Evolutionary conservation across 2,888 invertebrate genomes (phyloP).

Genomic region (Kuschelorhynchus macadamiae): DNA sequence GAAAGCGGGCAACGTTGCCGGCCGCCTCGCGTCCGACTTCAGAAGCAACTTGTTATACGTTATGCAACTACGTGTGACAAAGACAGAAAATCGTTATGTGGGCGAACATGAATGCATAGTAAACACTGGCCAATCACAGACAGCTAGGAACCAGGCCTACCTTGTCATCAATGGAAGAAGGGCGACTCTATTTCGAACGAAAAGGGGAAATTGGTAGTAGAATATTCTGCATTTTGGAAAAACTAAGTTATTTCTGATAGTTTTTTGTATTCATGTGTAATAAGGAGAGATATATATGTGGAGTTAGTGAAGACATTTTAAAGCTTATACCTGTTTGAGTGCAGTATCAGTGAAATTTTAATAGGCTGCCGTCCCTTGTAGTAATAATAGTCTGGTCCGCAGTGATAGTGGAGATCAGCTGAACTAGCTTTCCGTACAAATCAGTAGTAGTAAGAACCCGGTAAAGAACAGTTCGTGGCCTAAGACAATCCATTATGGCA

Average conservation of each 20-base stretch:
- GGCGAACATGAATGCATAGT: conserved; percentile 66
- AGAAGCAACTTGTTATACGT: conserved; percentile 53
- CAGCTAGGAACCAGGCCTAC: conserved; percentile 75
- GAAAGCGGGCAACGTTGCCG: conserved; percentile 17
- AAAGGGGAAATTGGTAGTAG: conserved; percentile 58
- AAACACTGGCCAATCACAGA: conserved; percentile 73
- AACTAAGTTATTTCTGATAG: too few species aligned
- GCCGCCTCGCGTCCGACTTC: conserved; percentile 19
- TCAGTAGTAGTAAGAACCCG: conserved; percentile 68
- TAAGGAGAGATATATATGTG: too few species aligned
- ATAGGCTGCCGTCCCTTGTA: conserved; percentile 60
- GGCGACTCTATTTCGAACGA: conserved; percentile 73
- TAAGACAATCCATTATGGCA: conserved; percentile 56
- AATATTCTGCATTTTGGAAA: background rate
- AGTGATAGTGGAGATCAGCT: conserved; percentile 69
- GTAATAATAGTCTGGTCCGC: conserved; percentile 65
- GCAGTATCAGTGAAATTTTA: background rate
- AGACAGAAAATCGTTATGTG: conserved; percentile 57
- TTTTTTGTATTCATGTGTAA: too few species aligned
- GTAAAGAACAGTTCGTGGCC: conserved; percentile 55
- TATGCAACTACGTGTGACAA: conserved; percentile 64
- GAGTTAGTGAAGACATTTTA: too few species aligned
- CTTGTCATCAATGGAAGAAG: conserved; percentile 81
- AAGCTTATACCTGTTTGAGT: too few species aligned
- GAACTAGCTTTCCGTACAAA: conserved; percentile 66